Conservation (phyloP, 2,797 vertebrate genomes). For the Aphelocoma californica region DNA sequence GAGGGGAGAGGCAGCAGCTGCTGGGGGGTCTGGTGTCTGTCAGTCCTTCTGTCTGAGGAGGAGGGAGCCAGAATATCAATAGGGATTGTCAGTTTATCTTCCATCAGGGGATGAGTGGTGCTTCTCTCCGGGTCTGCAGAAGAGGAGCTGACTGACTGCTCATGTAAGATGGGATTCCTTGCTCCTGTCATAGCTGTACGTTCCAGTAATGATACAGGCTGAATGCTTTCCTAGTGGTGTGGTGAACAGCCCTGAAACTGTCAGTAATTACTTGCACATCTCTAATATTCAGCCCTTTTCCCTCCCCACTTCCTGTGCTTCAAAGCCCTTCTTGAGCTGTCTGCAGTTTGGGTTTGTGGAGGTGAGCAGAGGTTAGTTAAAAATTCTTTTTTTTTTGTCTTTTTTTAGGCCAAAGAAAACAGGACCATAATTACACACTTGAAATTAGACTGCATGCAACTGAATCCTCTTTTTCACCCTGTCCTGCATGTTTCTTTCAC, state of each 20-base stretch:
- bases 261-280: neutral
- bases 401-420: constrained; percentile 72
- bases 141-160: neutral
- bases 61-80: neutral
- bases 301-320: neutral
- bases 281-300: neutral
- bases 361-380: constrained; percentile 48
- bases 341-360: constrained; percentile 32
- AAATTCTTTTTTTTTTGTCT: neutral
- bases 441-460: constrained; percentile 77
- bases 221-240: constrained; percentile 16
- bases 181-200: neutral
- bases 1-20: neutral
- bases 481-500: constrained; percentile 72
- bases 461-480: constrained; percentile 64
- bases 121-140: neutral
- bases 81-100: neutral
- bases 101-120: neutral
- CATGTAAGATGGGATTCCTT: neutral
- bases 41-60: neutral
- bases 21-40: neutral
- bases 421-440: constrained; percentile 77
- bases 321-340: constrained; percentile 50
- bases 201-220: neutral
- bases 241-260: constrained; percentile 31